Conservation (phyloP, 2,797 vertebrate genomes). For the Nasua narica region DNA sequence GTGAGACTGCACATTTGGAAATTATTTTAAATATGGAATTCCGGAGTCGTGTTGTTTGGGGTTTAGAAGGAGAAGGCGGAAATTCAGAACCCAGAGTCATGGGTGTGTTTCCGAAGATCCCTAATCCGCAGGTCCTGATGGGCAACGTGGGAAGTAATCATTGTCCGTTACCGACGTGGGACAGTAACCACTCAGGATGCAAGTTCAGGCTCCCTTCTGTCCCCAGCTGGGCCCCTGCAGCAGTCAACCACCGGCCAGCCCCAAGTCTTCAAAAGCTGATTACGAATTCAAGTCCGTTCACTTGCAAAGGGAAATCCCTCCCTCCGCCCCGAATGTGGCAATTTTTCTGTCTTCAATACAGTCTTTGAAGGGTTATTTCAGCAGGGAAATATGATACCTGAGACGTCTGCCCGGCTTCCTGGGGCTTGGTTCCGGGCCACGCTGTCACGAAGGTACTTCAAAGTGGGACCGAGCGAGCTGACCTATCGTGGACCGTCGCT, state of each 20-base stretch:
- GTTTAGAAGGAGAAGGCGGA: not conserved
- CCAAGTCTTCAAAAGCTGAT: not conserved
- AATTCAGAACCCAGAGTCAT: not conserved
- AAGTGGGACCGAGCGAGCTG: not conserved
- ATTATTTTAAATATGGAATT: not conserved
- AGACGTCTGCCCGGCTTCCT: not conserved
- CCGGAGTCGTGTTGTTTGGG: not conserved
- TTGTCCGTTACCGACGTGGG: not conserved
- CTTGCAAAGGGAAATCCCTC: not conserved
- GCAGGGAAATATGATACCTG: not conserved
- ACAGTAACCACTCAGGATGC: not conserved
- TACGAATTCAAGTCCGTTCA: constrained; percentile 26
- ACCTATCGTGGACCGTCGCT: not conserved
- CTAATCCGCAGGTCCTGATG: not conserved
- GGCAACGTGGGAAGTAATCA: not conserved
- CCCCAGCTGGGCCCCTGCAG: not conserved
- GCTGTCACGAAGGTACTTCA: not conserved
- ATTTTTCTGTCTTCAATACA: not conserved
- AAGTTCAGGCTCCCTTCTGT: not conserved
- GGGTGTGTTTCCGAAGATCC: not conserved
- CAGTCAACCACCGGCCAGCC: rapidly evolving
- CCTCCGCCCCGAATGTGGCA: not conserved
- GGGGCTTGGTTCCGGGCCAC: not conserved
- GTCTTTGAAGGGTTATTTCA: not conserved
- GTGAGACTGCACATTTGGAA: not conserved